Evolutionary conservation across 2,888 invertebrate species (phyloP), one percentile per base, ranked within the genome.

Genomic region (Dolichopus griseipennis): DNA sequence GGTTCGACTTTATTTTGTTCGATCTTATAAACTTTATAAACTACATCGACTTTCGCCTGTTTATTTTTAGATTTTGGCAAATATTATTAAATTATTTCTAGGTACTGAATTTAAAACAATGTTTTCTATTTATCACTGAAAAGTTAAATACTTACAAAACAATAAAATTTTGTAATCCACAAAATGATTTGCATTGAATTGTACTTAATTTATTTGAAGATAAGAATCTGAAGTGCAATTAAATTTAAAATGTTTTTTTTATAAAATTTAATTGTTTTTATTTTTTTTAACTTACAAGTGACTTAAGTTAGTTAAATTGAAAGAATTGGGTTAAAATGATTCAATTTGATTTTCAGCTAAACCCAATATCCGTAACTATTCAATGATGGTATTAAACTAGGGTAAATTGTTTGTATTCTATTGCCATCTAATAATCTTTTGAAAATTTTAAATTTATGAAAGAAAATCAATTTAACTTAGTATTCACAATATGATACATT

Each of bases 131-230:
- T n/a, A n/a, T n/a, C n/a, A n/a, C n/a, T n/a, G n/a, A n/a, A n/a
- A n/a, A n/a, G n/a, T n/a, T n/a, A 27, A 5, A 4, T 67, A 78
- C 78, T 78, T 76, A 79, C 79, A 79, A 68, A 72, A 79, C 79
- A 70, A 81, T 78, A 8, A 85, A 76, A 66, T 78, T 75, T 63
- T 77, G 75, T 27, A 85, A 74, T 72, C 82, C 80, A 65, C 77
- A 78, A 72, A 86, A 85, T n/a, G 82, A 82, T 61, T 78, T 78
- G 21, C 80, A 80, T 61, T 76, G 75, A 65, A 85, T 74, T 64
- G 76, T 73, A 12, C 74, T 74, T 66, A 86, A 75, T 21, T 76
- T 76, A 76, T 85, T 85, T 70, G 82, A 82, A 2, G 85, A 82
- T 65, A 85, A 73, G 75, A 83, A 84, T 73, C 85, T 85, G 78